phyloP scores from a whole-genome alignment of 2,113 vertebrate genomes.

The Platysternon megacephalum region DNA sequence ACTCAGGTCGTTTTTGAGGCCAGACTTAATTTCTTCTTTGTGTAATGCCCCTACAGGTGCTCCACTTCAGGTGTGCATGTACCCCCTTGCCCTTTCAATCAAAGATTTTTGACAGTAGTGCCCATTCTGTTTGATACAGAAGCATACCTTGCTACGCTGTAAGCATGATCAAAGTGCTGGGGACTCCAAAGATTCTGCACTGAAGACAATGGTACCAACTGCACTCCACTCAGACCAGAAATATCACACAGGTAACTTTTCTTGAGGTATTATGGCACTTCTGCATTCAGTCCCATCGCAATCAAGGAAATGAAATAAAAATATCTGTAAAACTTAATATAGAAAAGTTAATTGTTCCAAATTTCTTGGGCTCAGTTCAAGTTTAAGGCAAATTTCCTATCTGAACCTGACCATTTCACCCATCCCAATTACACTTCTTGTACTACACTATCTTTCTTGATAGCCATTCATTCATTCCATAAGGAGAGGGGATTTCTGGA shows the following conservation, averaged over 20 bases:
- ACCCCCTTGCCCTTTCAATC: neutral
- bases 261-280: too few species aligned
- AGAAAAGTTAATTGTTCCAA: neutral
- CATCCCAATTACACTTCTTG: neutral
- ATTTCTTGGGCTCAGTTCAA: neutral
- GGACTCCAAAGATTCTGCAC: too few species aligned
- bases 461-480: conserved; percentile 2
- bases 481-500: neutral
- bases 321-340: neutral
- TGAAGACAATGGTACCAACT: too few species aligned
- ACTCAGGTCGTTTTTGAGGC: neutral
- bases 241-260: neutral
- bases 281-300: neutral
- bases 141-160: too few species aligned
- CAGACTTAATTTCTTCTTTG: neutral
- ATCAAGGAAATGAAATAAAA: neutral
- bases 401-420: conserved; percentile 26
- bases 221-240: neutral
- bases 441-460: conserved; percentile 3
- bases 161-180: too few species aligned
- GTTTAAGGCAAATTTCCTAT: neutral
- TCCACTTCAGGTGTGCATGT: neutral
- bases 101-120: too few species aligned
- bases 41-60: neutral
- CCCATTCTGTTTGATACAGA: too few species aligned